Evolutionary conservation across 2,797 vertebrate genomes (phyloP).

Genomic region (Catamblyrhynchus diadema): DNA sequence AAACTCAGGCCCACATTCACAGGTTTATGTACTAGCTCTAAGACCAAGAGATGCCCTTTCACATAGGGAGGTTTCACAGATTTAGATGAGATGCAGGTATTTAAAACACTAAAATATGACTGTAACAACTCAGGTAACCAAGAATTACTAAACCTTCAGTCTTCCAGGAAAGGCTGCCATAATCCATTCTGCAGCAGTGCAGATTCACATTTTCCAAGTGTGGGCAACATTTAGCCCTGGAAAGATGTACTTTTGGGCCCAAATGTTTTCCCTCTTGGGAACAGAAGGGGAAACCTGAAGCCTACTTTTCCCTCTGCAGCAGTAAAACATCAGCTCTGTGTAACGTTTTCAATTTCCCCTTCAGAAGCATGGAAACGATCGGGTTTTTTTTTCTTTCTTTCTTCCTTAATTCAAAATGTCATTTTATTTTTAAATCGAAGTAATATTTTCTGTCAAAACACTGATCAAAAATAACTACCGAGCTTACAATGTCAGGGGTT

Average conservation of each 20-base stretch:
- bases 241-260: not conserved
- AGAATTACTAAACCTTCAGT: not conserved
- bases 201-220: rapidly evolving
- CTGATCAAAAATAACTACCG: slow-evolving; percentile 8
- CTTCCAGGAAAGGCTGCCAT: not conserved
- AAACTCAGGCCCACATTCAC: not conserved
- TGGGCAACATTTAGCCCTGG: not conserved
- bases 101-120: not conserved
- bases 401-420: slow-evolving; percentile 9
- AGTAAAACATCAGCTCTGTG: not conserved
- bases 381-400: not conserved
- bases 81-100: not conserved
- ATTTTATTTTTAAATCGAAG: slow-evolving; percentile 58
- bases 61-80: not conserved
- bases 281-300: not conserved
- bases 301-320: not conserved
- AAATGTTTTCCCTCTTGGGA: not conserved
- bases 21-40: not conserved
- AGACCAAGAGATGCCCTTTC: not conserved
- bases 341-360: not conserved
- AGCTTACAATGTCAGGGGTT: not conserved
- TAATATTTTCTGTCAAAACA: slow-evolving; percentile 33
- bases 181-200: not conserved
- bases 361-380: not conserved
- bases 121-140: not conserved